Percentiles rank a stretch among this genome's conserved stretches.
Evolutionary conservation across 2,113 vertebrate species (phyloP).

Genomic region (Malaclemys terrapin): DNA sequence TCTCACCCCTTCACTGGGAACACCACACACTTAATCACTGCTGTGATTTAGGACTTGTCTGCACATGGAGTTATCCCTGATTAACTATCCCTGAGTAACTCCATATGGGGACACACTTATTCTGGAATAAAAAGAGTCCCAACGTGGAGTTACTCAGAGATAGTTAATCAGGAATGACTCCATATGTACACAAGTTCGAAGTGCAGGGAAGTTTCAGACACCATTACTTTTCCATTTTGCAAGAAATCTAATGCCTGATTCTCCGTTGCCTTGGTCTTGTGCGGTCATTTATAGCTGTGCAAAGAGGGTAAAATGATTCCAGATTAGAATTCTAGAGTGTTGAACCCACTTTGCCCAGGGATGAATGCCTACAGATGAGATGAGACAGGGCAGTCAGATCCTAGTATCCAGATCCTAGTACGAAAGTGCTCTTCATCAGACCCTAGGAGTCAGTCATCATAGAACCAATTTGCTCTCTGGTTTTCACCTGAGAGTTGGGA

Average conservation of each 20-base stretch:
- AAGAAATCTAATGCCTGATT: neutral
- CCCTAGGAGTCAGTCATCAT: neutral
- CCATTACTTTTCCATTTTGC: neutral
- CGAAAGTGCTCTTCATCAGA: neutral
- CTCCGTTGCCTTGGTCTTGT: accelerated
- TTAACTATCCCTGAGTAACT: neutral
- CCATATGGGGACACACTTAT: neutral
- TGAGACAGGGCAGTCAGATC: neutral
- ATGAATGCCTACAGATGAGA: neutral
- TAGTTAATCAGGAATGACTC: neutral
- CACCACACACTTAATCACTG: neutral
- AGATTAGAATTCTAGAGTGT: neutral
- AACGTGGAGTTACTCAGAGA: too few species aligned
- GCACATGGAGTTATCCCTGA: neutral
- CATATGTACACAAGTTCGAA: neutral
- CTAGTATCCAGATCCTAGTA: neutral
- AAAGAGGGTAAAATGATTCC: too few species aligned
- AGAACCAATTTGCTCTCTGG: neutral
- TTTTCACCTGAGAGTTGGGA: neutral
- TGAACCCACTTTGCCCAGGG: neutral
- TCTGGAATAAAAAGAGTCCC: neutral
- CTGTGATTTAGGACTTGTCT: neutral
- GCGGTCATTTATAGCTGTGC: too few species aligned
- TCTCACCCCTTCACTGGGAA: neutral
- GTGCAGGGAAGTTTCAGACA: neutral